Evolutionary conservation across 2,113 vertebrate genomes (phyloP).

Genomic region (Coturnix japonica): DNA sequence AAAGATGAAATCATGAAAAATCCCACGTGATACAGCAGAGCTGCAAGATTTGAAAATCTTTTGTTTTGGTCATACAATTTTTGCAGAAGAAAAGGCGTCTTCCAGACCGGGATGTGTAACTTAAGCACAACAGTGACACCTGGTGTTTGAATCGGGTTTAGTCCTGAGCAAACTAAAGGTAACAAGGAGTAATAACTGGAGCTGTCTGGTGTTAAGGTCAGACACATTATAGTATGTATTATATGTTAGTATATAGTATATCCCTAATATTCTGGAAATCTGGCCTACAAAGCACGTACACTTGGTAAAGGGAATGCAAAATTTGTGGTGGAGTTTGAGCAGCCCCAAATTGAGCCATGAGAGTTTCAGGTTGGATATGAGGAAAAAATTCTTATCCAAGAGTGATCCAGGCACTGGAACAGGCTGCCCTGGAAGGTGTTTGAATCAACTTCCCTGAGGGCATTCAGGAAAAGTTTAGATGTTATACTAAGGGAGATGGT

Average conservation of each 20-base stretch:
- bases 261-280: not conserved
- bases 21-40: not conserved
- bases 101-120: conserved; percentile 26
- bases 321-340: not conserved
- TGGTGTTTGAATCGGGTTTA: conserved; percentile 65
- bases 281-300: not conserved
- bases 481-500: too few relatives aligned
- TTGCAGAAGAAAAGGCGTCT: not conserved
- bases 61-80: not conserved
- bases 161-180: not conserved
- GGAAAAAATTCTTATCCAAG: too few relatives aligned
- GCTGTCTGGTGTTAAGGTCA: not conserved
- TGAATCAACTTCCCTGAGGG: too few relatives aligned
- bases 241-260: not conserved
- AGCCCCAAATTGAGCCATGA: too few relatives aligned
- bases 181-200: not conserved
- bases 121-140: conserved; percentile 81
- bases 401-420: too few relatives aligned
- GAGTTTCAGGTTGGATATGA: too few relatives aligned
- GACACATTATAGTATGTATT: not conserved
- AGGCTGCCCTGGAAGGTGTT: too few relatives aligned
- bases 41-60: not conserved
- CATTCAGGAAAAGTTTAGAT: too few relatives aligned
- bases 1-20: not conserved
- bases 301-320: not conserved